Evolutionary conservation across 2,888 invertebrate genomes (phyloP), one percentile per base, ranked within the genome.

Genomic region (Xestia rhomboidea): DNA sequence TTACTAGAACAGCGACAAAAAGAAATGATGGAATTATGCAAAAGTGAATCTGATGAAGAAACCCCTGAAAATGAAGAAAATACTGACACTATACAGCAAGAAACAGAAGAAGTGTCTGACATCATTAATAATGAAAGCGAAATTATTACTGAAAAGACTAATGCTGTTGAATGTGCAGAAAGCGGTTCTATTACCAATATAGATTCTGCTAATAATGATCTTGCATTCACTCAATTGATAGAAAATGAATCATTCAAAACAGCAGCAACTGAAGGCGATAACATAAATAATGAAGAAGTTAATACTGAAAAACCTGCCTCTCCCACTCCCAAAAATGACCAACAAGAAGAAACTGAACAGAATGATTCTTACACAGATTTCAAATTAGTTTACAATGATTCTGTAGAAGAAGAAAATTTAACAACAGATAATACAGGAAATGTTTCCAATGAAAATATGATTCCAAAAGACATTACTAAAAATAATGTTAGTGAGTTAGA

Each of bases 11-110:
- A 98, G 89, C 97, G 98, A 73, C 98, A 98, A 89, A 98, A 98
- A 91, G 98, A 98, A 94, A 97, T 98, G 72, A 97, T 98, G 88
- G 97, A 97, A 88, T 97, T 98, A 90, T 98, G 98, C 88, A 98
- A 98, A 94, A 98, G 98, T 86, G 98, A 98, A 73, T 83, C 86
- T 60, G 90, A 92, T 79, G 90, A 88, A 70, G 88, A 89, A 72
- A 80, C 74, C 38, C 67, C 66, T 79, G 73, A 85, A 73, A 49
- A 71, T 69, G 82, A 87, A 68, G 76, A 85, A 18, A 77, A 70
- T 70, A 67, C 41, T 69, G 80, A 87, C 27, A 66, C 76, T 62
- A 72, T 68, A 11, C 38, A 60, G 27, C 57, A 46, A 66, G 74
- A 73, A 46, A 41, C 41, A 72, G 76, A 76, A 44, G 51, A 68